These are phyloP conservation scores for Spodoptera littoralis DNA, from an alignment of 2,888 invertebrate genomes.

Conservation along the genomic window DNA sequence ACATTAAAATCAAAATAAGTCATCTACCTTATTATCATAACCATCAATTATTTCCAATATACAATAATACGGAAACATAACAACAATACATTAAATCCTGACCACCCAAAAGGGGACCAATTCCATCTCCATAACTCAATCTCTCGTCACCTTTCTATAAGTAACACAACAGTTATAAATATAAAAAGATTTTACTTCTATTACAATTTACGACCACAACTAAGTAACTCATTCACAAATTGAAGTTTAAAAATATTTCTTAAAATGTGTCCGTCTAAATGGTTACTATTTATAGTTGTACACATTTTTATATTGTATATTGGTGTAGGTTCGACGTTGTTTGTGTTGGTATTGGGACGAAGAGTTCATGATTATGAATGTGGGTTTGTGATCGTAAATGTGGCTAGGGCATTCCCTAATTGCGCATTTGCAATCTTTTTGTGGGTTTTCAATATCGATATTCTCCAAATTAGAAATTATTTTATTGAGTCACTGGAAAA, in stretches of 20 bases:
- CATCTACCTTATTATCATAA: no score
- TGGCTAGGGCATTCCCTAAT: no score
- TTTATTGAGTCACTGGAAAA: no score
- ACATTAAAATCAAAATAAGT: no score
- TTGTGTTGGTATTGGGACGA: background rate
- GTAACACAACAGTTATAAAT: conserved; percentile 31
- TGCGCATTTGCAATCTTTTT: no score
- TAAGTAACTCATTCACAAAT: conserved; percentile 57
- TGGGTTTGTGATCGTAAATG: no score
- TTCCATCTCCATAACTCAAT: conserved; percentile 35
- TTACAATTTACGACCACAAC: conserved; percentile 58
- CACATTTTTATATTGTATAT: conserved; percentile 17
- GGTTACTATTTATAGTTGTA: conserved; percentile 52
- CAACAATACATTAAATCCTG: conserved; percentile 15
- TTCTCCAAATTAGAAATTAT: no score
- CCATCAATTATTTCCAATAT: no score
- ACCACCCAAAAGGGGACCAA: conserved; percentile 37
- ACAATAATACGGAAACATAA: conserved; percentile 21
- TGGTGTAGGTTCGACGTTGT: conserved; percentile 18
- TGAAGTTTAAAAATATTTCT: conserved; percentile 54
- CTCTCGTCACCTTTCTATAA: conserved; percentile 25
- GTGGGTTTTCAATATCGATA: no score
- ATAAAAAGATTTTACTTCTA: conserved; percentile 56
- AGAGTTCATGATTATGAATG: no score
- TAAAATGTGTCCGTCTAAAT: conserved; percentile 45